phyloP scores from a whole-genome alignment of 2,797 vertebrate genomes.

The Rhabdophis nuchalis region DNA sequence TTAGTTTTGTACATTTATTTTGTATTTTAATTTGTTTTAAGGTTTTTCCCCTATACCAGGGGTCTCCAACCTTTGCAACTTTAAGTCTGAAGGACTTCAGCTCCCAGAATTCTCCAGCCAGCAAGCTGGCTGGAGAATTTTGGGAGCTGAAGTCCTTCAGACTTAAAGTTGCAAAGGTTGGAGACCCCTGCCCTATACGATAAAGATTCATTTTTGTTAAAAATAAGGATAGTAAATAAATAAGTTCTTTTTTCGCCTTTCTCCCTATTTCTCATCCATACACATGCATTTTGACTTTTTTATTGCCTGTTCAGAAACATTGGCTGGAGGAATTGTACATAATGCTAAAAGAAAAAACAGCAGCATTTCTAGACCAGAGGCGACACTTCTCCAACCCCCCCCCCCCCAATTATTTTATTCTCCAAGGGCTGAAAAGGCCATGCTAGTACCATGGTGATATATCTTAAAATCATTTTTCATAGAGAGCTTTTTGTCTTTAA shows the following conservation, averaged over 20 bases:
- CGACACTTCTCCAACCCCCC: not conserved
- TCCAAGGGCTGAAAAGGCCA: not conserved
- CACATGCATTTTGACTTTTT: not conserved
- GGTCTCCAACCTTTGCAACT: too few relatives aligned
- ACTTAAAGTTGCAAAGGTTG: too few relatives aligned
- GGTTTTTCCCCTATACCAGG: too few relatives aligned
- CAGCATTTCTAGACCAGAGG: not conserved
- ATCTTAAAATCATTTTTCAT: not conserved
- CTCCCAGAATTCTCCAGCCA: too few relatives aligned
- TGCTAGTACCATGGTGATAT: not conserved
- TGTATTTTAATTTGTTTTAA: not conserved
- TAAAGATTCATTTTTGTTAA: not conserved
- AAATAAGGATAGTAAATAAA: not conserved
- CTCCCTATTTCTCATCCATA: not conserved
- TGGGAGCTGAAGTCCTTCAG: too few relatives aligned
- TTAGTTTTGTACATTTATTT: not conserved
- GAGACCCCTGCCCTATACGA: too few relatives aligned
- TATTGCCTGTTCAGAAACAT: not conserved
- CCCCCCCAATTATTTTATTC: not conserved
- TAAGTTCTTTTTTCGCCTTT: not conserved
- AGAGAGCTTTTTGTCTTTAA: not conserved
- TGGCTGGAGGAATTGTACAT: not conserved
- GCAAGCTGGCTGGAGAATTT: too few relatives aligned
- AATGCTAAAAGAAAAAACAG: not conserved
- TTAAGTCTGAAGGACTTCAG: too few relatives aligned